Evolutionary conservation across 2,888 invertebrate genomes (phyloP).

Genomic region (Steromphala cineraria): DNA sequence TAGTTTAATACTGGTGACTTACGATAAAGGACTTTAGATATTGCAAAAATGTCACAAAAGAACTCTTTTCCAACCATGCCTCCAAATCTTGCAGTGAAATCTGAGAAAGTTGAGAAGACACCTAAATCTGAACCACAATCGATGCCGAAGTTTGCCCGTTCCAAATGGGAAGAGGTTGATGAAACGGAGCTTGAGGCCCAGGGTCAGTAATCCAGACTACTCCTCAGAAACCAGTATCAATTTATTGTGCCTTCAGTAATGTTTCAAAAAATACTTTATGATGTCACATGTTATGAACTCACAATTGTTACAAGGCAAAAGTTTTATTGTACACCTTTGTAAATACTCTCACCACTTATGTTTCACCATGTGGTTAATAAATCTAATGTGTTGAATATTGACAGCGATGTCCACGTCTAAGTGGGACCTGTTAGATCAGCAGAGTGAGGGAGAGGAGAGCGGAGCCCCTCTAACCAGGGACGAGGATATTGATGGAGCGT

Average conservation of each 20-base stretch:
- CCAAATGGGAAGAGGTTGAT: conserved; percentile 97
- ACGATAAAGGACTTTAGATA: no score
- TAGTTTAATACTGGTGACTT: no score
- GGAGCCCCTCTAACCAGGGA: conserved; percentile 50
- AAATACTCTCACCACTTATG: neutral
- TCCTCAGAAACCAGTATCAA: no score
- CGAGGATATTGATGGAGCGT: conserved; percentile 68
- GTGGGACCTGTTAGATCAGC: conserved; percentile 86
- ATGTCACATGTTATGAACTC: no score
- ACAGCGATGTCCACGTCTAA: conserved; percentile 89
- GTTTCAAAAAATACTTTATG: no score
- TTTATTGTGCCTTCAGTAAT: no score
- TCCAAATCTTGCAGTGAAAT: neutral
- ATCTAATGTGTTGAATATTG: conserved; percentile 33
- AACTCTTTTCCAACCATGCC: no score
- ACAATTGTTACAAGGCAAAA: no score
- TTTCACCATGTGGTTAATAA: neutral
- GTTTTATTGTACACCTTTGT: no score
- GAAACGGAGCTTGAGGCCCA: conserved; percentile 85
- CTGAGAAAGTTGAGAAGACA: neutral
- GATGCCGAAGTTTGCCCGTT: conserved; percentile 83
- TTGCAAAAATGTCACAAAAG: no score
- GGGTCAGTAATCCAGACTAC: conserved; percentile 55
- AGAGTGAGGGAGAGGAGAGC: conserved; percentile 71
- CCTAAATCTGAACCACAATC: conserved; percentile 29